Conservation (phyloP, 2,888 invertebrate species). For the Drosophila parthenogenetica region DNA sequence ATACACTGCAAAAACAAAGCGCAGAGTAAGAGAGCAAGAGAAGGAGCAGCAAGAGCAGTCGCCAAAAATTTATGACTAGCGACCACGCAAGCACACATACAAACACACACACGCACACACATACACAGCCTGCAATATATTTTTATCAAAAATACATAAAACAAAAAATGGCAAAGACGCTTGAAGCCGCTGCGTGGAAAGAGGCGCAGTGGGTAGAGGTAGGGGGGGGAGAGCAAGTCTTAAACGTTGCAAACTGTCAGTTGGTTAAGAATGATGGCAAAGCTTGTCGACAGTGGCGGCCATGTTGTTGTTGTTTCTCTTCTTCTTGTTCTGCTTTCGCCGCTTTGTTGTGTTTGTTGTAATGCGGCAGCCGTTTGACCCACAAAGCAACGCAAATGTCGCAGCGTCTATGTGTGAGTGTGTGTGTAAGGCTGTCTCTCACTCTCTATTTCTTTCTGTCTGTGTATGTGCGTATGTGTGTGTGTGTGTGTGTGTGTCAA, state of each 20-base stretch:
- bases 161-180: slow-evolving; percentile 18
- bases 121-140: slow-evolving; percentile 53
- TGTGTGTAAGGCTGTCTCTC: slow-evolving; percentile 1
- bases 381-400: slow-evolving; percentile 58
- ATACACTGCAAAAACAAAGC: not conserved
- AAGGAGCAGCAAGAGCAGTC: slow-evolving; percentile 11
- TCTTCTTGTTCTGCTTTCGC: not conserved
- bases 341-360: slow-evolving; percentile 18
- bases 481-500: slow-evolving; percentile 36
- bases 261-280: slow-evolving; percentile 45
- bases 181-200: not conserved
- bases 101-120: not conserved
- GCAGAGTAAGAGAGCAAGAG: not conserved
- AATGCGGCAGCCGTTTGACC: slow-evolving; percentile 64
- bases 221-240: not conserved
- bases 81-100: slow-evolving; percentile 46
- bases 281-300: slow-evolving; percentile 17
- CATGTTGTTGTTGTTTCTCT: slow-evolving; percentile 1
- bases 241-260: slow-evolving; percentile 28
- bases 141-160: slow-evolving; percentile 37
- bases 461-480: slow-evolving; percentile 5
- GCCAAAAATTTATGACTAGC: slow-evolving; percentile 51
- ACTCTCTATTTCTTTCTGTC: not conserved
- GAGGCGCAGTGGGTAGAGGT: not conserved
- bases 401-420: slow-evolving; percentile 28